These are phyloP conservation scores for Eleutherodactylus coqui DNA, from an alignment of 2,797 vertebrate species.

Conservation along the genomic window DNA sequence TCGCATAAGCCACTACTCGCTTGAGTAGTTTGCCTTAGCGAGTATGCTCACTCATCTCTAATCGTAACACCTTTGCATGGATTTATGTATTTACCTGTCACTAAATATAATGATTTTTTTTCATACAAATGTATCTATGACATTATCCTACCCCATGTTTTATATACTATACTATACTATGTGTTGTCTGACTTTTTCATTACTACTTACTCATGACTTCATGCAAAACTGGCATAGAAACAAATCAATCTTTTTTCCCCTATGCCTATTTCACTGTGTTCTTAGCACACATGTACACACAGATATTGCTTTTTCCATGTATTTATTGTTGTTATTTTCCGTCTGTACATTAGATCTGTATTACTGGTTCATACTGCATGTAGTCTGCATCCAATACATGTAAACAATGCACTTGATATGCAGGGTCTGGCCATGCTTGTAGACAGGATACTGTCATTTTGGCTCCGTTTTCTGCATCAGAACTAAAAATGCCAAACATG, in stretches of 20 bases:
- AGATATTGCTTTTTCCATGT: neutral
- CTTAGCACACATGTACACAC: neutral
- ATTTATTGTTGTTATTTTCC: neutral
- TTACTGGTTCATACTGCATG: neutral
- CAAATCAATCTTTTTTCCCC: neutral
- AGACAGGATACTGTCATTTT: constrained; percentile 60
- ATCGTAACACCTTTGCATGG: too few species aligned
- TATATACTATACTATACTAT: too few species aligned
- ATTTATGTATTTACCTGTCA: too few species aligned
- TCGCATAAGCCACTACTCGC: too few species aligned
- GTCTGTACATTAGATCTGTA: neutral
- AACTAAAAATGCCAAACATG: constrained; percentile 61
- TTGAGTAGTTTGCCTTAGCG: too few species aligned
- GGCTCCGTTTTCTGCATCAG: constrained; percentile 51
- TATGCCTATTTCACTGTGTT: neutral
- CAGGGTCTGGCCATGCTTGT: constrained; percentile 47
- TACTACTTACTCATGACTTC: too few species aligned
- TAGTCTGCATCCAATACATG: neutral
- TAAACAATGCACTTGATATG: constrained; percentile 15
- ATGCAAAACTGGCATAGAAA: neutral
- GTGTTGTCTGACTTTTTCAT: too few species aligned
- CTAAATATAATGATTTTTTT: too few species aligned
- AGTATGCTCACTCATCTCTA: too few species aligned
- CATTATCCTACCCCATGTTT: too few species aligned
- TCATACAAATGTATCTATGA: too few species aligned